Conservation (phyloP, 2,113 vertebrate genomes). For the Desmodus rotundus region DNA sequence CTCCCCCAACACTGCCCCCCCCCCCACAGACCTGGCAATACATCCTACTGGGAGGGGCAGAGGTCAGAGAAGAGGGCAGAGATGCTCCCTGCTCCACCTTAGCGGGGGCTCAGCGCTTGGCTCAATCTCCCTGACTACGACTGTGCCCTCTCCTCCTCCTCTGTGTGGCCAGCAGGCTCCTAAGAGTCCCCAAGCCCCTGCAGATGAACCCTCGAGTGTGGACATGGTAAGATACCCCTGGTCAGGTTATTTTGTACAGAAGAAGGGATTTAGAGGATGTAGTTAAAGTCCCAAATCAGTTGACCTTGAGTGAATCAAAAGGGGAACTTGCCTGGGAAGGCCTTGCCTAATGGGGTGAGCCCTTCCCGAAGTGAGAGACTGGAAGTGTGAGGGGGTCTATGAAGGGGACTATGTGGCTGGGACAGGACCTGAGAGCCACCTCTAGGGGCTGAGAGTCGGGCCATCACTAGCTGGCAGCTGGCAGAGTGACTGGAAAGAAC, state of each 20-base stretch:
- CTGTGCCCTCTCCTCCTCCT: not conserved
- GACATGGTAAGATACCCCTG: too few relatives aligned
- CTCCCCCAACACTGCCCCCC: not conserved
- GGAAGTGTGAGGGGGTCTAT: not conserved
- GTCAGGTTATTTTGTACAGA: not conserved
- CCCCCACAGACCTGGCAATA: not conserved
- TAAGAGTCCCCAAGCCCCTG: not conserved
- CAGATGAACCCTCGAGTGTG: too few relatives aligned
- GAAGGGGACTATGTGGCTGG: not conserved
- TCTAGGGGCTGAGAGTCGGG: not conserved
- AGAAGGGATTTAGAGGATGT: not conserved
- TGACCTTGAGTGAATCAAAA: not conserved
- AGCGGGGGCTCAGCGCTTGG: rapidly evolving
- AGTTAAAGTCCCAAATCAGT: not conserved
- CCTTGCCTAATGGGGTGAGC: not conserved
- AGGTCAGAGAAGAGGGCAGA: rapidly evolving
- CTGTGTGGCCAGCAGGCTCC: not conserved
- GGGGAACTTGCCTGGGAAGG: not conserved
- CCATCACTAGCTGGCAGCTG: rapidly evolving
- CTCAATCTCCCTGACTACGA: not conserved
- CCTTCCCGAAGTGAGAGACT: not conserved
- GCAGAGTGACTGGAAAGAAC: not conserved
- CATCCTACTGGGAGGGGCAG: not conserved
- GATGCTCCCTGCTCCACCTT: rapidly evolving
- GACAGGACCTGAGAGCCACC: not conserved